Evolutionary conservation across 2,797 vertebrate species (phyloP).

Genomic region (Hydrophis major): DNA sequence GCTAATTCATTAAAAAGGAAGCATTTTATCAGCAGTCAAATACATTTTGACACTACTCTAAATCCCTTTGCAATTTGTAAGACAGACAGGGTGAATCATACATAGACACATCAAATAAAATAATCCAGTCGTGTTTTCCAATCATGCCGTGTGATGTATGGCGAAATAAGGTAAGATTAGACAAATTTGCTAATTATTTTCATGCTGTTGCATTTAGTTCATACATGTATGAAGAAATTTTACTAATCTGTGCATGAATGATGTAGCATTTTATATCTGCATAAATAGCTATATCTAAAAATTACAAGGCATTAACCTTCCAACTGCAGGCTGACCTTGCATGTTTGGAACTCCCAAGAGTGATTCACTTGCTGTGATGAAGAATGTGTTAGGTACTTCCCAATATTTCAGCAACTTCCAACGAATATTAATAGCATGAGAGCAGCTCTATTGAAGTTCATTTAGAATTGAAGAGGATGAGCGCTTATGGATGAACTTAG

Average conservation of each 20-base stretch:
- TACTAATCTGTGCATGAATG: conserved; percentile 49
- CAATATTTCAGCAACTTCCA: conserved; percentile 38
- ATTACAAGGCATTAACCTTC: conserved; percentile 44
- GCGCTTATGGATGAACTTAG: conserved; percentile 44
- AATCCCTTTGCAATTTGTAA: conserved; percentile 59
- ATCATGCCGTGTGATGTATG: conserved; percentile 24
- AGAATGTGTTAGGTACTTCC: conserved; percentile 61
- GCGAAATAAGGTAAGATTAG: conserved; percentile 46
- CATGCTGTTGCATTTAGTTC: conserved; percentile 53
- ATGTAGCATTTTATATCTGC: conserved; percentile 62
- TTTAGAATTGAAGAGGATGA: conserved; percentile 34
- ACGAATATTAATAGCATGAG: conserved; percentile 61
- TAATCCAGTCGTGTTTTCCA: conserved; percentile 36
- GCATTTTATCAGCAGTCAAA: conserved; percentile 54
- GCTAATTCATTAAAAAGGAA: conserved; percentile 39
- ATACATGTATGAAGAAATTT: conserved; percentile 52
- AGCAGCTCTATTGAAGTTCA: conserved; percentile 11
- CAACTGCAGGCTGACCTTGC: conserved; percentile 52
- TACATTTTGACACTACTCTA: conserved; percentile 43
- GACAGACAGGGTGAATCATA: conserved; percentile 40
- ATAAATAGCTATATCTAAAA: conserved; percentile 64
- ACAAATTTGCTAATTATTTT: conserved; percentile 64
- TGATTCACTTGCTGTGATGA: conserved; percentile 60
- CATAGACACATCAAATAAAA: conserved; percentile 24
- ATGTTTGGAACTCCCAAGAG: conserved; percentile 42